Evolutionary conservation across 2,888 invertebrate species (phyloP).

Genomic region (Orthosia cruda): DNA sequence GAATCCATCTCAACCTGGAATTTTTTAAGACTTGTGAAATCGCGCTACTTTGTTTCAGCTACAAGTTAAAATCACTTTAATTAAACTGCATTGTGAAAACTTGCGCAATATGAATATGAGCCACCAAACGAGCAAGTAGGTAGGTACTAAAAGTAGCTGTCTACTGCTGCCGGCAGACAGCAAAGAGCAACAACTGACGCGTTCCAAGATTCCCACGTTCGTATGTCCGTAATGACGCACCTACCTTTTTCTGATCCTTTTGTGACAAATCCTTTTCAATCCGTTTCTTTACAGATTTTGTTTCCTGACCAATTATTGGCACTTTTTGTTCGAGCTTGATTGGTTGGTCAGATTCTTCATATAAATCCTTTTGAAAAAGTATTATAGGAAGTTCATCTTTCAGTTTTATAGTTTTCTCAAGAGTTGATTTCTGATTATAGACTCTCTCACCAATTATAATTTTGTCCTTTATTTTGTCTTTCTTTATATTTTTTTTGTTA

Average conservation of each 20-base stretch:
- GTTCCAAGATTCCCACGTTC: neutral
- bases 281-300: neutral
- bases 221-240: neutral
- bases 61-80: neutral
- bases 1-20: slow-evolving; percentile 78
- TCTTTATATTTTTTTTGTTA: neutral
- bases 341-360: neutral
- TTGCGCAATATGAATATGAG: no score
- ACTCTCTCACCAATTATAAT: neutral
- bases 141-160: no score
- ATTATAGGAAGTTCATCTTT: neutral
- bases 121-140: no score
- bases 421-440: neutral
- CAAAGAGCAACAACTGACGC: no score
- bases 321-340: neutral
- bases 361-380: neutral
- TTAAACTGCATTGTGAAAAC: no score
- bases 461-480: neutral
- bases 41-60: neutral
- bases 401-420: neutral
- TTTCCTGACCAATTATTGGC: neutral
- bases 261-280: neutral
- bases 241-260: neutral
- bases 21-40: neutral
- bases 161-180: no score